Conservation (phyloP, 2,113 vertebrate genomes). For the Ceratotherium simum region DNA sequence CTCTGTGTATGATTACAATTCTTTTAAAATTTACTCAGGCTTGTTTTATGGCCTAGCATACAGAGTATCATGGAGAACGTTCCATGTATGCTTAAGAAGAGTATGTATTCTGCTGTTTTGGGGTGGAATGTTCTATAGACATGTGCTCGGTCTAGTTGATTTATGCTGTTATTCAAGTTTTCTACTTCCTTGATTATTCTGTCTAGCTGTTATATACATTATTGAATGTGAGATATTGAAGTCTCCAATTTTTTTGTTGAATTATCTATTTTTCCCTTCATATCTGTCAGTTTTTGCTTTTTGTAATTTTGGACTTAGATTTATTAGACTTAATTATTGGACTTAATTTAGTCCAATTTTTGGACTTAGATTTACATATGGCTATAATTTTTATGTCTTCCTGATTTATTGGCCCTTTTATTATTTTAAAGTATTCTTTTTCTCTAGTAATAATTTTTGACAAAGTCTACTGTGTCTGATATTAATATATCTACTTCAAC, state of each 20-base stretch:
- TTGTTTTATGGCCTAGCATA: not conserved
- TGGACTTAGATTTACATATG: not conserved
- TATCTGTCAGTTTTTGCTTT: not conserved
- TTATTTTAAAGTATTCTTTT: not conserved
- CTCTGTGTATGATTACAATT: not conserved
- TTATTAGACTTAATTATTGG: too few relatives aligned
- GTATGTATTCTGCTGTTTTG: too few relatives aligned
- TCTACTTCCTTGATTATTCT: not conserved
- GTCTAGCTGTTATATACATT: not conserved
- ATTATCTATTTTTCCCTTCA: not conserved
- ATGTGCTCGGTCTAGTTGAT: not conserved
- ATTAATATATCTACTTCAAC: not conserved
- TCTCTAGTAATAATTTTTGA: not conserved
- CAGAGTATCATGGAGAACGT: too few relatives aligned
- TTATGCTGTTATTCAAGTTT: not conserved
- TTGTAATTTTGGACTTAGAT: not conserved
- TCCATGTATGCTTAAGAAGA: too few relatives aligned
- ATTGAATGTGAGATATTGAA: not conserved
- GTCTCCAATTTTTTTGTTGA: not conserved
- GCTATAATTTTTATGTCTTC: not conserved
- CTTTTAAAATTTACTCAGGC: not conserved
- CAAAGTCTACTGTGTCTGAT: not conserved
- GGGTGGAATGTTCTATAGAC: not conserved
- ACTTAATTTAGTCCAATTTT: too few relatives aligned
- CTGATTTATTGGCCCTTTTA: not conserved